Percentiles rank a stretch among this genome's conserved stretches.
Evolutionary conservation across 1,140 invertebrate genomes (phyloP).

Genomic region (Metopolophium dirhodum): DNA sequence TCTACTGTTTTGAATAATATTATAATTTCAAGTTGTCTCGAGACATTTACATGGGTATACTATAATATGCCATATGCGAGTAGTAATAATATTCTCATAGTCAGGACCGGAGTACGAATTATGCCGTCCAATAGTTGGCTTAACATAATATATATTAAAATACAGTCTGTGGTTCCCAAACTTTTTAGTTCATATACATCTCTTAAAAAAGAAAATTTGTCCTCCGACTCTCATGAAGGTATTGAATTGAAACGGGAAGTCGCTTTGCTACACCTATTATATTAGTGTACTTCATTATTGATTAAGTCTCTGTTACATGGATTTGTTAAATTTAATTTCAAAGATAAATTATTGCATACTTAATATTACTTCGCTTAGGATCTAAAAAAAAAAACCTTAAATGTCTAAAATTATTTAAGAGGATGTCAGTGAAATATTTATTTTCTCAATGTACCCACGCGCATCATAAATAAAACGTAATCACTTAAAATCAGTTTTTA

Average conservation of each 20-base stretch:
- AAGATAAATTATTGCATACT: background rate
- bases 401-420: no score
- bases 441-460: no score
- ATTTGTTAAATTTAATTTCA: background rate
- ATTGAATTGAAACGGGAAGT: background rate
- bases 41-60: background rate
- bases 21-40: background rate
- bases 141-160: background rate
- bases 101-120: background rate
- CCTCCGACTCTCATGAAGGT: background rate
- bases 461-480: no score
- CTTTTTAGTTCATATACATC: background rate
- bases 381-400: background rate
- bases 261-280: background rate
- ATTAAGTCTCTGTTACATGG: background rate
- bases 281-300: background rate
- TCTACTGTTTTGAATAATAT: background rate
- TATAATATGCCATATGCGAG: background rate
- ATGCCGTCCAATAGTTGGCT: background rate
- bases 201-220: background rate
- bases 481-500: no score
- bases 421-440: no score
- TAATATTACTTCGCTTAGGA: background rate
- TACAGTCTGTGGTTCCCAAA: background rate
- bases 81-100: background rate